These are phyloP conservation scores for Martes martes DNA, from an alignment of 2,113 vertebrate genomes.

Conservation along the genomic window DNA sequence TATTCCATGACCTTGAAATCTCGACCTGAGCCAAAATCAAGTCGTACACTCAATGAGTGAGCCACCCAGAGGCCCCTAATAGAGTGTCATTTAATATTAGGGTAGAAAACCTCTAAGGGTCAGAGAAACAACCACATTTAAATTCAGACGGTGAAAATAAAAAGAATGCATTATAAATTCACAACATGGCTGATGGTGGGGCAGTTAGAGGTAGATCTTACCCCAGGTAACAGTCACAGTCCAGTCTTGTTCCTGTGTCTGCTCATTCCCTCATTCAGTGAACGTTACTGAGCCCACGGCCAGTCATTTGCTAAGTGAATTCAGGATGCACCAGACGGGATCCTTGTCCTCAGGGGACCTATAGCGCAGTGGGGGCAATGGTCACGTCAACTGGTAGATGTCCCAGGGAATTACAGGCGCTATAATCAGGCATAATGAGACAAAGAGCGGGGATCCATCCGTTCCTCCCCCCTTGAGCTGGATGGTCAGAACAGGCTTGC, in stretches of 20 bases:
- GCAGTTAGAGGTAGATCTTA: neutral
- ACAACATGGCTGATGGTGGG: neutral
- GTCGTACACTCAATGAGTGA: neutral
- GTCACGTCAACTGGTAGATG: neutral
- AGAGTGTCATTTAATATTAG: neutral
- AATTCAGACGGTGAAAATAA: neutral
- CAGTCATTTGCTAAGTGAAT: neutral
- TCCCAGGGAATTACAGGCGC: neutral
- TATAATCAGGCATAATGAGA: neutral
- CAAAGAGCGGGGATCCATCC: neutral
- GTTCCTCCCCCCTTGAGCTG: neutral
- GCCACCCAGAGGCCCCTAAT: neutral
- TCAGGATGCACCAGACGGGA: neutral
- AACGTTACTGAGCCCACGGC: neutral
- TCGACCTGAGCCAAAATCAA: neutral
- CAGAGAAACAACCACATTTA: neutral
- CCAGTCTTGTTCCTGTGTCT: neutral
- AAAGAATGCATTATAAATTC: neutral
- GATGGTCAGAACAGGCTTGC: neutral
- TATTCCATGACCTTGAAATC: neutral
- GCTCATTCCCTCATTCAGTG: neutral
- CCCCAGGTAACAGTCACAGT: neutral
- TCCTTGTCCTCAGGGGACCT: neutral
- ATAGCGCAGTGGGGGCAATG: neutral
- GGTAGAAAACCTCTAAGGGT: neutral